Evolutionary conservation across 2,797 vertebrate species (phyloP), one percentile per base, ranked within the genome.

Genomic region (Pogoniulus pusillus): DNA sequence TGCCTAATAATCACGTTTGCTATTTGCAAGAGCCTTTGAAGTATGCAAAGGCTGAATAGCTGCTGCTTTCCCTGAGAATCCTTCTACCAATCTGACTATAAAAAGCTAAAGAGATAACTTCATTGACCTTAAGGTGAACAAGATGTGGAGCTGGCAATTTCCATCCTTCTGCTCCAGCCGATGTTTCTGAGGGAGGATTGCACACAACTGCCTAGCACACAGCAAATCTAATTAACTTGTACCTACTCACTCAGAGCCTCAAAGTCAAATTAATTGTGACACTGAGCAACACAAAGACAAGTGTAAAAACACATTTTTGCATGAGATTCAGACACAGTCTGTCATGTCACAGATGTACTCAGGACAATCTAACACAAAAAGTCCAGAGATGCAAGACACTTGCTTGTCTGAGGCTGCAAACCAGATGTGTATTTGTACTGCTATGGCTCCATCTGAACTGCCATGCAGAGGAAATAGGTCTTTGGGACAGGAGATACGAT

Each of bases 141-240:
- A 91, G 91, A 85, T 5, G 12, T 3, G 12, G 85, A 93, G 79
- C 76, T 34, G 47, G 77, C 68, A 93, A 81, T 81, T 94, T 94
- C 85, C 82, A 91, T 32, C 51, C 60, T 72, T 55, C 82, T 76
- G 87, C 55, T 91, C 2, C 1, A 41, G 72, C 8, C 70, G 55
- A 54, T 63, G 73, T 63, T 94, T 96, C 85, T 76, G 53, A 89
- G 80, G 53, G 59, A 92, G 82, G 89, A 92, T 70, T 83, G 87
- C 82, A 87, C 30, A 76, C 72, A 89, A 85, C 66, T 4, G 57
- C 76, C 57, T 87, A 85, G 75, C 90, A 93, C 75, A 91, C 92
- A 87, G 84, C 54, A 49, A 93, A 91, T 80, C 55, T 92, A 95
- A 96, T 90, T 94, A 94, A 88, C 90, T 93, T 80, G 86, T 80